These are phyloP conservation scores for Peromyscus leucopus DNA, from an alignment of 2,113 vertebrate species.

Conservation along the genomic window DNA sequence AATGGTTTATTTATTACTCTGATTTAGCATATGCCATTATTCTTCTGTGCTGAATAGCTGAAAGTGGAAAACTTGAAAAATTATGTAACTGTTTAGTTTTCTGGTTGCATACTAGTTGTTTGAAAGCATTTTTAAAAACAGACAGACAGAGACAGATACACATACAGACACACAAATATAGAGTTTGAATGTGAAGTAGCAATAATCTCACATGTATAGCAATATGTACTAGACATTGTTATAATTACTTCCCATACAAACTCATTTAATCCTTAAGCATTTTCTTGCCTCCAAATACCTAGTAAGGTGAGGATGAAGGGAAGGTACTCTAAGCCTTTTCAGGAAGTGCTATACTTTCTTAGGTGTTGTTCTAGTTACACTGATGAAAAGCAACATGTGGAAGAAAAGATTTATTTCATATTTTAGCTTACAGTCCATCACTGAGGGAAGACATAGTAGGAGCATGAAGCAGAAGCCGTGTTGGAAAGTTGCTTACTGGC, in stretches of 20 bases:
- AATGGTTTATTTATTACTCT: constrained; percentile 10
- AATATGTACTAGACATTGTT: background rate
- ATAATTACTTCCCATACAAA: background rate
- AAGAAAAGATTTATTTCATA: background rate
- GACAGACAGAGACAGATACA: background rate
- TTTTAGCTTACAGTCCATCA: background rate
- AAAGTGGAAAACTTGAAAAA: constrained; percentile 35
- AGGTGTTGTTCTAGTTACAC: background rate
- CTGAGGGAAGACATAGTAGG: background rate
- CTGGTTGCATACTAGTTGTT: background rate
- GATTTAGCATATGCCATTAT: background rate
- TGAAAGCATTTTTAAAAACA: background rate
- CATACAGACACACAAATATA: background rate
- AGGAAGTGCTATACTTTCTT: background rate
- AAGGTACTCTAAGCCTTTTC: background rate
- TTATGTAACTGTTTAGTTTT: constrained; percentile 44
- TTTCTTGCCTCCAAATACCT: background rate
- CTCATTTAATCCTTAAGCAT: background rate
- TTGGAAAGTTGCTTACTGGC: background rate
- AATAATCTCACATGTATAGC: background rate
- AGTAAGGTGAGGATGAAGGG: background rate
- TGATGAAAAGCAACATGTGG: background rate
- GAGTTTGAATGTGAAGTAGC: background rate
- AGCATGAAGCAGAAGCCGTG: background rate
- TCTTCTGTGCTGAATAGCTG: constrained; percentile 1